Percentiles rank a stretch among this genome's conserved stretches.
phyloP scores from a whole-genome alignment of 2,113 vertebrate species.

The Notiomystis cincta region DNA sequence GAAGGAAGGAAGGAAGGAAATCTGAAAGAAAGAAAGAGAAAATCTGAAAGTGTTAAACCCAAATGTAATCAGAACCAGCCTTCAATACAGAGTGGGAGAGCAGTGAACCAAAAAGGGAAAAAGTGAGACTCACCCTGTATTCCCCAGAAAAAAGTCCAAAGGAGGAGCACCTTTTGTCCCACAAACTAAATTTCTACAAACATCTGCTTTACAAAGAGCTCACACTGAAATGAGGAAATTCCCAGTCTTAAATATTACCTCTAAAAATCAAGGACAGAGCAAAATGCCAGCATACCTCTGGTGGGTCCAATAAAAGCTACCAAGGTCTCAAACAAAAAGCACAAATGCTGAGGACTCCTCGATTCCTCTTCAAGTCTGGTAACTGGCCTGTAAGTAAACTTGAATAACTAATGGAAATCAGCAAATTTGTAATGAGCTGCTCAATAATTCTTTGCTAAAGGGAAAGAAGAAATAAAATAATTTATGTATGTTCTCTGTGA shows the following conservation, averaged over 20 bases:
- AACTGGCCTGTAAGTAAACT: not conserved
- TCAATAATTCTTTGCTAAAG: not conserved
- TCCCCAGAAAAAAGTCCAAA: not conserved
- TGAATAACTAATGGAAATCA: conserved; percentile 15
- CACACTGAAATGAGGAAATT: not conserved
- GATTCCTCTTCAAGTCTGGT: not conserved
- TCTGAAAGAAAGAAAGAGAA: not conserved
- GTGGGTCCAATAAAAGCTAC: not conserved
- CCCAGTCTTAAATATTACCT: not conserved
- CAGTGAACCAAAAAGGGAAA: not conserved
- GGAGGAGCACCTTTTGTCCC: not conserved
- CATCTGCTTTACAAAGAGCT: not conserved
- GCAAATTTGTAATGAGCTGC: not conserved
- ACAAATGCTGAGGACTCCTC: not conserved
- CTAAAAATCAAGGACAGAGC: not conserved
- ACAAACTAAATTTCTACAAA: not conserved
- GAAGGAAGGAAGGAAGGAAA: too few species aligned
- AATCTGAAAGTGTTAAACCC: not conserved
- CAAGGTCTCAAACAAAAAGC: not conserved
- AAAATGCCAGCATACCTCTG: not conserved
- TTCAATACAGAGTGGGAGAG: not conserved
- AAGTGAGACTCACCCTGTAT: not conserved
- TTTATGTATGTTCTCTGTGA: not conserved
- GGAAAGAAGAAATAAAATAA: conserved; percentile 13
- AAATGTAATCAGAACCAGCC: not conserved